phyloP scores from a whole-genome alignment of 1,140 invertebrate genomes.

The Copidosoma floridanum region DNA sequence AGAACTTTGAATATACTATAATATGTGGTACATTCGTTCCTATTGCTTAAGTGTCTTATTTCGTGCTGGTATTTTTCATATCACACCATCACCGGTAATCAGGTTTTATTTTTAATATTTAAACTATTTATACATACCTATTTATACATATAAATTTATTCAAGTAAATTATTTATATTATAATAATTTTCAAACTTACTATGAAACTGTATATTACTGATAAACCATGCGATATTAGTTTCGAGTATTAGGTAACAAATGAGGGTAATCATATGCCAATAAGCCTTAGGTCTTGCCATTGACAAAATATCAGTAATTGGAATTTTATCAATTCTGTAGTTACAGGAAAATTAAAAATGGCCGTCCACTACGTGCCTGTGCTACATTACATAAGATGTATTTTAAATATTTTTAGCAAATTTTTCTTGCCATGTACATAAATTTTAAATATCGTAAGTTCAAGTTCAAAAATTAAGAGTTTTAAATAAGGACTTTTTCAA shows the following conservation, averaged over 20 bases:
- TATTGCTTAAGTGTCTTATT: slow-evolving; percentile 2
- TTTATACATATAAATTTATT: too few species aligned
- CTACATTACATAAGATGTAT: too few species aligned
- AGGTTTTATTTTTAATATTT: slow-evolving; percentile 9
- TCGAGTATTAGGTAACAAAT: slow-evolving; percentile 6
- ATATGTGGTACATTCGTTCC: slow-evolving; percentile 14
- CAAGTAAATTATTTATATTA: too few species aligned
- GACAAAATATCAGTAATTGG: background rate
- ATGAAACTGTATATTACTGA: background rate
- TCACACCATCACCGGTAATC: background rate
- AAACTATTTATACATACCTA: background rate
- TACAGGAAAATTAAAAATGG: slow-evolving; percentile 25
- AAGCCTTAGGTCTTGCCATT: slow-evolving; percentile 17
- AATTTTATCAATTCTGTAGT: slow-evolving; percentile 15
- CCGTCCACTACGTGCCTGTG: slow-evolving; percentile 31
- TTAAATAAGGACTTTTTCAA: too few species aligned
- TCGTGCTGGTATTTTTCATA: background rate
- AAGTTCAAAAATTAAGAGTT: too few species aligned
- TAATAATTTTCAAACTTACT: too few species aligned
- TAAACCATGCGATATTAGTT: slow-evolving; percentile 6
- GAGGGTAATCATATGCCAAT: background rate
- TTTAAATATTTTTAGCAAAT: too few species aligned
- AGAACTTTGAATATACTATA: background rate
- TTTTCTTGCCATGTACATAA: too few species aligned
- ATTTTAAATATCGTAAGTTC: too few species aligned